These are phyloP conservation scores for Chiridota heheva DNA, from an alignment of 35 echinoderm and acorn worm genomes.

Conservation along the genomic window DNA sequence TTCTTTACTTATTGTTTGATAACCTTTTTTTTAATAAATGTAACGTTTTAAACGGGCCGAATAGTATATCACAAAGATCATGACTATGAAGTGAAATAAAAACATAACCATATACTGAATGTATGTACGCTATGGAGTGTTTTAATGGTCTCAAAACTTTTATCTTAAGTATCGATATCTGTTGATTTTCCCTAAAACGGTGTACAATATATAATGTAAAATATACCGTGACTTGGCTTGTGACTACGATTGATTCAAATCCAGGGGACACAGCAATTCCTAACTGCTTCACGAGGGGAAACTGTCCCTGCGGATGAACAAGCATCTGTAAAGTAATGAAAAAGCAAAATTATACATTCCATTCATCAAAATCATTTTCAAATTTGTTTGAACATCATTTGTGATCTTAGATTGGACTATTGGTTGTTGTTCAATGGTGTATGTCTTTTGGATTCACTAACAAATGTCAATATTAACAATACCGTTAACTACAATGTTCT, in stretches of 20 bases:
- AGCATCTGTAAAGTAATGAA: not conserved
- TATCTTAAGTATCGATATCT: not conserved
- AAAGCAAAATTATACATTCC: not conserved
- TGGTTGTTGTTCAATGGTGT: no score
- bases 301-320: constrained; percentile 10
- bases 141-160: no score
- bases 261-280: constrained; percentile 27
- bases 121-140: no score
- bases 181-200: not conserved
- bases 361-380: not conserved
- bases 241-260: not conserved
- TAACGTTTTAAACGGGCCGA: no score
- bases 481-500: no score
- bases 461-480: no score
- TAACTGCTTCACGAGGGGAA: constrained; percentile 25
- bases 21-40: no score
- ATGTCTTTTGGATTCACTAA: no score
- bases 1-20: no score
- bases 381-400: no score
- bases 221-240: not conserved
- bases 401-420: no score
- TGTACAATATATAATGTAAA: not conserved
- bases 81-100: not conserved
- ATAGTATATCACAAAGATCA: not conserved
- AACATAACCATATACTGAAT: no score